These are phyloP conservation scores for Galago senegalensis DNA, from an alignment of 2,797 vertebrate genomes.

Conservation along the genomic window DNA sequence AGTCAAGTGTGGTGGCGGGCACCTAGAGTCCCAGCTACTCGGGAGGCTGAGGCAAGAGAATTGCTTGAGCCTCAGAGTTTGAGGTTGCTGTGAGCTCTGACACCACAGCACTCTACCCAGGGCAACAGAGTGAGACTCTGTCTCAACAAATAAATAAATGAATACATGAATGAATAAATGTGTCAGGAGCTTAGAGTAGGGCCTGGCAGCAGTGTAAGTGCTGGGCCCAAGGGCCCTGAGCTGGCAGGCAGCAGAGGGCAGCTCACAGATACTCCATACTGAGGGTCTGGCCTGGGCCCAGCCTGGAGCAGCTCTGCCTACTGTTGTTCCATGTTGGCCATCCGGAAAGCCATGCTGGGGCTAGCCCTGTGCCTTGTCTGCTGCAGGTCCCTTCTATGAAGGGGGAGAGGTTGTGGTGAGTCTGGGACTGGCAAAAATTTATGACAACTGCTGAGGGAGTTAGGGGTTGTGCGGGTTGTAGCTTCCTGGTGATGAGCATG, in stretches of 20 bases:
- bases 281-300: neutral
- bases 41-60: too few relatives aligned
- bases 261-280: neutral
- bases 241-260: neutral
- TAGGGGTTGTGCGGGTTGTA: neutral
- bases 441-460: neutral
- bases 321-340: fast-evolving
- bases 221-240: neutral
- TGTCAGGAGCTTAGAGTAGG: neutral
- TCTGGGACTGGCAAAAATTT: neutral
- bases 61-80: too few relatives aligned
- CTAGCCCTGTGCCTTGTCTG: neutral
- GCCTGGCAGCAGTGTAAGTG: neutral
- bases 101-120: too few relatives aligned
- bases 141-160: neutral
- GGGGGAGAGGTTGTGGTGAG: neutral
- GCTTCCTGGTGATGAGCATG: neutral
- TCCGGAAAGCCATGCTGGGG: neutral
- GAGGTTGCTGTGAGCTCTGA: too few relatives aligned
- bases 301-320: neutral
- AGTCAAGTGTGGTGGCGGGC: too few relatives aligned
- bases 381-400: neutral
- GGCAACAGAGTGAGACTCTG: too few relatives aligned
- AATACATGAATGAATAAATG: too few relatives aligned
- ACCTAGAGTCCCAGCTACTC: too few relatives aligned